Conservation (phyloP, 2,797 vertebrate genomes). For the Acrossocheilus wenchowensis region DNA sequence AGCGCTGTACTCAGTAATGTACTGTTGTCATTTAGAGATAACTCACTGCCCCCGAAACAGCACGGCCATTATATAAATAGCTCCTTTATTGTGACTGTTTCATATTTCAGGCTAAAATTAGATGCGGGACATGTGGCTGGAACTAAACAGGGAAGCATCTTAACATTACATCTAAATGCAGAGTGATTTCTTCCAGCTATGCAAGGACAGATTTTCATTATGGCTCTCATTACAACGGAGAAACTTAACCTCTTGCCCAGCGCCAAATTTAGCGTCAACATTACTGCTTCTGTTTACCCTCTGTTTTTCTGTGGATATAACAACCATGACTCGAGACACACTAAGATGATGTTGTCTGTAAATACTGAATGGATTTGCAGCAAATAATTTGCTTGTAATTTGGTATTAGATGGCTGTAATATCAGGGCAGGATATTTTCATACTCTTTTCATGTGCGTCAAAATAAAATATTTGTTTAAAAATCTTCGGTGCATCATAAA, state of each 20-base stretch:
- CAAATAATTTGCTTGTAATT: background rate
- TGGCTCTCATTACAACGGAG: conserved; percentile 75
- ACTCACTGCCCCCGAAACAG: conserved; percentile 40
- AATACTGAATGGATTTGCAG: background rate
- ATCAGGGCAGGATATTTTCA: background rate
- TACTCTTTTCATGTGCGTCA: background rate
- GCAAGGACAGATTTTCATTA: conserved; percentile 72
- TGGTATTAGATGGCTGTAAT: background rate
- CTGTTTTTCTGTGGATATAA: conserved; percentile 34
- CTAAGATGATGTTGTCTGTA: background rate
- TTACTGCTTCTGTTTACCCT: conserved; percentile 29
- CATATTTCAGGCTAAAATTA: conserved; percentile 56
- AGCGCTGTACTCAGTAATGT: conserved; percentile 12
- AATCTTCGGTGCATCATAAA: too few relatives aligned
- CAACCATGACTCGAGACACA: background rate
- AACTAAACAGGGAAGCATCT: conserved; percentile 56
- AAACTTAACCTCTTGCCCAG: conserved; percentile 69
- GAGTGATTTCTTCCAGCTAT: conserved; percentile 66
- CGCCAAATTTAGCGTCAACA: conserved; percentile 34
- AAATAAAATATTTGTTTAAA: too few relatives aligned
- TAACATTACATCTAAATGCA: conserved; percentile 68
- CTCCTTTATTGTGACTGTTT: conserved; percentile 56
- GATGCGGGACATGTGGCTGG: conserved; percentile 41
- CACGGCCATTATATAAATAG: conserved; percentile 51
- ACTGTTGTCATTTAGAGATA: conserved; percentile 42